Conservation (phyloP, 92 coral and sea anemone species). For the Porites lobata region DNA sequence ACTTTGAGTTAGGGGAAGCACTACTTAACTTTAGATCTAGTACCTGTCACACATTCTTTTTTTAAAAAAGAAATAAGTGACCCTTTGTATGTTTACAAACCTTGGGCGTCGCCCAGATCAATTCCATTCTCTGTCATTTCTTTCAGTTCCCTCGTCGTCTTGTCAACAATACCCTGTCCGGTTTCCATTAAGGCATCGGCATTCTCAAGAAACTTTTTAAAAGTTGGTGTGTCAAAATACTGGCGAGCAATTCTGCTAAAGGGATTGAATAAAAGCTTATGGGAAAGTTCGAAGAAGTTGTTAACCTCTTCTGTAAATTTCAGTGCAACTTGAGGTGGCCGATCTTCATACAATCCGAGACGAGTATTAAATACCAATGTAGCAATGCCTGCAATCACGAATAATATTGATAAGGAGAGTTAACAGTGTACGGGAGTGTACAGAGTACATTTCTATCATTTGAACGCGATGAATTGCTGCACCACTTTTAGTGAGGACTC, state of each 20-base stretch:
- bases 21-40: too few species aligned
- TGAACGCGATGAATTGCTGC: too few species aligned
- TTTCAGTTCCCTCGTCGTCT: too few species aligned
- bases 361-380: slow-evolving; percentile 26
- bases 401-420: too few species aligned
- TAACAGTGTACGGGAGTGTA: too few species aligned
- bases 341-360: slow-evolving; percentile 7
- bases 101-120: not conserved
- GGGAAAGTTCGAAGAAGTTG: slow-evolving; percentile 40
- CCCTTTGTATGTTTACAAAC: not conserved
- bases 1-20: too few species aligned
- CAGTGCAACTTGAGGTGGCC: slow-evolving; percentile 38
- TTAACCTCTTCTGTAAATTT: slow-evolving; percentile 45
- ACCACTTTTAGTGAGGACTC: too few species aligned
- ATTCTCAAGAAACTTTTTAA: slow-evolving; percentile 44
- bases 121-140: too few species aligned
- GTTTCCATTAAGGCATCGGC: slow-evolving; percentile 36
- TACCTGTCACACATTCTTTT: too few species aligned
- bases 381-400: slow-evolving; percentile 36
- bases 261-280: slow-evolving; percentile 42
- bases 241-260: not conserved
- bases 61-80: too few species aligned
- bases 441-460: too few species aligned
- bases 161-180: slow-evolving; percentile 55
- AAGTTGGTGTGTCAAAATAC: slow-evolving; percentile 37